These are phyloP conservation scores for Marmota flaviventris DNA, from an alignment of 2,113 vertebrate species.

Conservation along the genomic window DNA sequence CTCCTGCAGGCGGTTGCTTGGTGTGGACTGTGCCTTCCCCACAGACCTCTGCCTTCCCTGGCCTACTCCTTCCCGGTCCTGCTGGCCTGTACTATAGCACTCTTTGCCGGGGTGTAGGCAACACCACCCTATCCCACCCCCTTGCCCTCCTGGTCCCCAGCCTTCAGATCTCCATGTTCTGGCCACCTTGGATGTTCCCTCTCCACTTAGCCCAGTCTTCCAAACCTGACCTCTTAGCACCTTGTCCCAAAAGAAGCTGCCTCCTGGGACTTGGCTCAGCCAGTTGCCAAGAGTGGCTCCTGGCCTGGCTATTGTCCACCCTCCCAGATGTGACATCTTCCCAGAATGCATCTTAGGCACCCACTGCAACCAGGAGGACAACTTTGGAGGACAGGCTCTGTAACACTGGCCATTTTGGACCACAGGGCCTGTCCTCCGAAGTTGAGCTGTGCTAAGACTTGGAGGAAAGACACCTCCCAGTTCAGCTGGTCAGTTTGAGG, in stretches of 20 bases:
- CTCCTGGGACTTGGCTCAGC: background rate
- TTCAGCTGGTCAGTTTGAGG: background rate
- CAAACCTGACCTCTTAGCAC: background rate
- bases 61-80: background rate
- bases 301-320: background rate
- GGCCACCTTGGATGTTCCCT: background rate
- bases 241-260: background rate
- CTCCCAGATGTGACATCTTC: background rate
- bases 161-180: too few species aligned
- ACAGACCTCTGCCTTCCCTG: background rate
- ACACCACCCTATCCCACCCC: too few species aligned
- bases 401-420: too few species aligned
- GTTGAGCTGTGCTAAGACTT: background rate
- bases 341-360: background rate
- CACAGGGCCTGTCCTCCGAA: background rate
- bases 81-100: background rate
- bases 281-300: background rate
- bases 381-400: background rate
- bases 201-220: background rate
- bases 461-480: too few species aligned
- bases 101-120: background rate
- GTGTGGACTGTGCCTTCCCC: background rate
- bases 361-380: background rate
- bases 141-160: too few species aligned
- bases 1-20: background rate